phyloP scores from a whole-genome alignment of 2,113 vertebrate genomes.

The Cyprinus carpio region DNA sequence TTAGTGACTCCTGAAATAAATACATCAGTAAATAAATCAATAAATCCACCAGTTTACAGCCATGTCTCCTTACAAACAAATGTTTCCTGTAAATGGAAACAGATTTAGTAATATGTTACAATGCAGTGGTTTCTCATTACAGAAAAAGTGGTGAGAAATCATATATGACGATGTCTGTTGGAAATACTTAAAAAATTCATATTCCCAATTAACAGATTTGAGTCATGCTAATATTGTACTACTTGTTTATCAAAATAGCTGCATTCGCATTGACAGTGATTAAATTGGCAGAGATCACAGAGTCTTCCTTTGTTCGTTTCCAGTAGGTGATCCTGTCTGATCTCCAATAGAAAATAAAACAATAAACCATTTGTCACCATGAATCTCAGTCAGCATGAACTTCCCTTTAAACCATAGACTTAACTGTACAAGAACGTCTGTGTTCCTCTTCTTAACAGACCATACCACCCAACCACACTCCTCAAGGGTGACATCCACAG shows the following conservation, averaged over 20 bases:
- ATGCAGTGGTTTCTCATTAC: background rate
- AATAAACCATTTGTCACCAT: background rate
- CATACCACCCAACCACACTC: background rate
- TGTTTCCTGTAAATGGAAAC: background rate
- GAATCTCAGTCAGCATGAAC: background rate
- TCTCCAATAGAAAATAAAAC: background rate
- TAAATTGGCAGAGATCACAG: background rate
- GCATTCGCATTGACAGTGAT: background rate
- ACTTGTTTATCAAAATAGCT: background rate
- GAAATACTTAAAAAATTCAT: background rate
- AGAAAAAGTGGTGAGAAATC: background rate
- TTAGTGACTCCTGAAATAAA: too few species aligned
- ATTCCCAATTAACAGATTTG: background rate
- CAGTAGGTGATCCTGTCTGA: background rate
- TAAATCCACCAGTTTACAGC: background rate
- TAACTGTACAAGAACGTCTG: background rate
- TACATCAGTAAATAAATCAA: too few species aligned
- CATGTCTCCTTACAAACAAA: background rate
- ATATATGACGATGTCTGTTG: background rate
- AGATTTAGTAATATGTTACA: background rate
- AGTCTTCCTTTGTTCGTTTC: background rate
- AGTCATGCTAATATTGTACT: background rate
- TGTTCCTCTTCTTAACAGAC: background rate
- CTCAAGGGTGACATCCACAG: background rate
- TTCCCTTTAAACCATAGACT: background rate